Evolutionary conservation across 2,113 vertebrate species (phyloP).

Genomic region (Albula goreensis): DNA sequence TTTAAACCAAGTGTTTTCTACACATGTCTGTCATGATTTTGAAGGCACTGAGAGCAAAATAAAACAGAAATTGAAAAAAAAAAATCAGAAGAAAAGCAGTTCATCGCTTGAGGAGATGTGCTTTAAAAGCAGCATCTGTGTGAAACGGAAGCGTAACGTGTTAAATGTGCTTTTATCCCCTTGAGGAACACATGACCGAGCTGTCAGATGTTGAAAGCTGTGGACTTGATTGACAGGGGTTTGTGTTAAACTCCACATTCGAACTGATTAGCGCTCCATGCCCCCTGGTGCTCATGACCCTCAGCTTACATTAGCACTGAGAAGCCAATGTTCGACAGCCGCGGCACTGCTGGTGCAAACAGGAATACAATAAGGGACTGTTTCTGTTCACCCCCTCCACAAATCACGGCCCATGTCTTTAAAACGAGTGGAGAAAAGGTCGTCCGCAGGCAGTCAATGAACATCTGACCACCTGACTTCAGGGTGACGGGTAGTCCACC

Average conservation of each 20-base stretch:
- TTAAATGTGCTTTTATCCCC: slow-evolving; percentile 59
- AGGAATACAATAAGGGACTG: not conserved
- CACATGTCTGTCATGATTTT: not conserved
- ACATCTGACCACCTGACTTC: slow-evolving; percentile 21
- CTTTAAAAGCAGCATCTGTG: slow-evolving; percentile 36
- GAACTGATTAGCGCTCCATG: slow-evolving; percentile 68
- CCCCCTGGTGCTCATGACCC: slow-evolving; percentile 40
- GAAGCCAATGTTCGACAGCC: slow-evolving; percentile 39
- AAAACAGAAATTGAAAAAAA: not conserved
- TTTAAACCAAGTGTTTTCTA: not conserved
- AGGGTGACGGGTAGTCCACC: slow-evolving; percentile 15
- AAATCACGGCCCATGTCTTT: slow-evolving; percentile 17
- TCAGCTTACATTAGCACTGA: slow-evolving; percentile 52
- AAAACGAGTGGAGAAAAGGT: slow-evolving; percentile 22
- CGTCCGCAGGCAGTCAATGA: slow-evolving; percentile 25
- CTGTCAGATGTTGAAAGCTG: slow-evolving; percentile 68
- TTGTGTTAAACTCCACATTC: slow-evolving; percentile 67
- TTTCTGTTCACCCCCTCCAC: slow-evolving; percentile 4
- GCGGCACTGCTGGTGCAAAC: not conserved
- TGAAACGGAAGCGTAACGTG: slow-evolving; percentile 49
- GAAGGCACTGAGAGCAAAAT: not conserved
- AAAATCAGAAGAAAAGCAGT: not conserved
- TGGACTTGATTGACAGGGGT: slow-evolving; percentile 66
- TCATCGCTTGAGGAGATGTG: not conserved
- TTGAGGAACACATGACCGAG: slow-evolving; percentile 56